These are phyloP conservation scores for Temnothorax unifasciatus DNA, from an alignment of 2,888 invertebrate genomes.

Conservation along the genomic window DNA sequence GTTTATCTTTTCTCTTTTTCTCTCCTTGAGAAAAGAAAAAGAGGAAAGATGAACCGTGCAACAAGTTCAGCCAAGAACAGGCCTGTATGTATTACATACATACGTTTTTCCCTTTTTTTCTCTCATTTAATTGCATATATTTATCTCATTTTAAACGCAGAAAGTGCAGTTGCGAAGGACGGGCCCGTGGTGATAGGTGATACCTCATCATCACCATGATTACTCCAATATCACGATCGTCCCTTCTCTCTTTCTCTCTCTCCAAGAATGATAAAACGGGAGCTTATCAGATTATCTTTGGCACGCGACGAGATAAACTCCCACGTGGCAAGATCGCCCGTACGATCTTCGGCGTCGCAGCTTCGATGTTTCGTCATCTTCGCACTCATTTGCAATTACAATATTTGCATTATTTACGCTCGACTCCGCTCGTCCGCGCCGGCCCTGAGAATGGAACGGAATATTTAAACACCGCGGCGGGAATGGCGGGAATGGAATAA, in stretches of 20 bases:
- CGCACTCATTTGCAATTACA: background rate
- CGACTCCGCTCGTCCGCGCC: too few species aligned
- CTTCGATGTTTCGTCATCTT: background rate
- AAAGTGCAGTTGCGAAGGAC: background rate
- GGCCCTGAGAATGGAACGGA: background rate
- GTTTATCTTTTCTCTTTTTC: too few species aligned
- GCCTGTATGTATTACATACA: background rate
- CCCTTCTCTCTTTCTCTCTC: too few species aligned
- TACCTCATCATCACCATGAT: background rate
- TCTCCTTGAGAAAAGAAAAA: too few species aligned
- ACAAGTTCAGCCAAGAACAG: too few species aligned
- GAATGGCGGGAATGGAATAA: slow-evolving; percentile 2
- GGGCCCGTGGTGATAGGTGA: background rate
- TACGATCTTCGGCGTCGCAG: background rate
- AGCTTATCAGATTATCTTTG: background rate
- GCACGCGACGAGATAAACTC: background rate
- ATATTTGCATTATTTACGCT: too few species aligned
- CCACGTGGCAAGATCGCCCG: background rate
- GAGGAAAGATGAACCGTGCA: too few species aligned
- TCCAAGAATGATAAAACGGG: background rate
- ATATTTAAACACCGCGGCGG: background rate
- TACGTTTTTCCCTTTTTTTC: too few species aligned
- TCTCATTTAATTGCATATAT: background rate
- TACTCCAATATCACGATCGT: background rate
- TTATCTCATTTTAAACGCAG: background rate